These are phyloP conservation scores for Ditula angustiorana DNA, from an alignment of 2,888 invertebrate species.

Conservation along the genomic window DNA sequence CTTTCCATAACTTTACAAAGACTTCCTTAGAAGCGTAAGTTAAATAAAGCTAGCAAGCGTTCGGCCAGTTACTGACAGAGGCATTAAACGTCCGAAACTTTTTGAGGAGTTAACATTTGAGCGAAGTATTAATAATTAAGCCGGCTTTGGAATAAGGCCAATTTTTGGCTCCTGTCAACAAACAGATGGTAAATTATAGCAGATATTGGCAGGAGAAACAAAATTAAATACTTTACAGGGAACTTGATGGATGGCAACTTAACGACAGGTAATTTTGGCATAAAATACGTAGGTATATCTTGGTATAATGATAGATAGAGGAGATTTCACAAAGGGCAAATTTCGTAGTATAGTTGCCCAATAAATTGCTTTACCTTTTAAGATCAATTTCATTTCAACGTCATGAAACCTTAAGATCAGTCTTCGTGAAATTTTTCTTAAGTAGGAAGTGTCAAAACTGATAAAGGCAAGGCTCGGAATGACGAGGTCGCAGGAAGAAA, in stretches of 20 bases:
- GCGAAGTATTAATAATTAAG: not conserved
- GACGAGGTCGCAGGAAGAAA: too few species aligned
- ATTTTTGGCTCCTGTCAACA: not conserved
- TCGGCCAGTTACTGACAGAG: not conserved
- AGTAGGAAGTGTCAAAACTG: too few species aligned
- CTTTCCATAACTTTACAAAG: not conserved
- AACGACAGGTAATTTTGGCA: not conserved
- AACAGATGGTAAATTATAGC: not conserved
- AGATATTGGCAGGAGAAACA: too few species aligned
- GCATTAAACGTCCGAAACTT: not conserved
- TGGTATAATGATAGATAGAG: not conserved
- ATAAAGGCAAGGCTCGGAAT: too few species aligned
- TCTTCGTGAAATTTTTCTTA: too few species aligned
- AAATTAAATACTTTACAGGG: not conserved
- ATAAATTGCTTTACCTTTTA: too few species aligned
- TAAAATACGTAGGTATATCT: too few species aligned
- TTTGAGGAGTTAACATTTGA: not conserved
- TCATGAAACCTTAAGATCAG: too few species aligned
- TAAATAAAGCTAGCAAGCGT: not conserved
- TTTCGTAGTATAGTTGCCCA: too few species aligned
- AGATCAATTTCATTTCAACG: too few species aligned
- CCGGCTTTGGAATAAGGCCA: not conserved
- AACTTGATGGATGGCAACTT: not conserved
- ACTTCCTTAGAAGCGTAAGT: not conserved
- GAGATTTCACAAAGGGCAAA: not conserved